Evolutionary conservation across 1,140 invertebrate genomes (phyloP).

Genomic region (Plodia interpunctella): DNA sequence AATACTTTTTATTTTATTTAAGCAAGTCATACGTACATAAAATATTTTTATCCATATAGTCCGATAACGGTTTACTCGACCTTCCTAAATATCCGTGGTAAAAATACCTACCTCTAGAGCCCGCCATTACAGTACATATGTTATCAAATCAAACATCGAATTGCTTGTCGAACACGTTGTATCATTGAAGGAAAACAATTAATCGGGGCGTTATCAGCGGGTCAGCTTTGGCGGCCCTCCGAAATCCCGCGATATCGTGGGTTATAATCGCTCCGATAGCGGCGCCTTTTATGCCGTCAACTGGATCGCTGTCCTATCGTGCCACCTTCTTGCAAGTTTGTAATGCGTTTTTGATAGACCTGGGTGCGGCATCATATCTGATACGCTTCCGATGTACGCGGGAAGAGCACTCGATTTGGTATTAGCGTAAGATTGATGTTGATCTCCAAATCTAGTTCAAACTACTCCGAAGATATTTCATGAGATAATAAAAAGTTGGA

Average conservation of each 20-base stretch:
- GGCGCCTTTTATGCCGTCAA: slow-evolving; percentile 65
- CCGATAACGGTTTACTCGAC: too few relatives aligned
- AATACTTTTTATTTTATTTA: too few relatives aligned
- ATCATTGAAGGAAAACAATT: slow-evolving; percentile 63
- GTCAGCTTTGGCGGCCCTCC: slow-evolving; percentile 63
- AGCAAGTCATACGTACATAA: too few relatives aligned
- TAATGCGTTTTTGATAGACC: slow-evolving; percentile 71
- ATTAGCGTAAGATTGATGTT: not conserved
- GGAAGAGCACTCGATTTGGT: not conserved
- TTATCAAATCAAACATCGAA: slow-evolving; percentile 33
- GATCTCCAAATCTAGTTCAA: too few relatives aligned
- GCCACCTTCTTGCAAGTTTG: slow-evolving; percentile 63
- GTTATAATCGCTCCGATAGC: slow-evolving; percentile 59
- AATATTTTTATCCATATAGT: too few relatives aligned
- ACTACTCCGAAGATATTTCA: too few relatives aligned
- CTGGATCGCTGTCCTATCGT: slow-evolving; percentile 54
- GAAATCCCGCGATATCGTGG: slow-evolving; percentile 87
- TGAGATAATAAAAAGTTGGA: too few relatives aligned
- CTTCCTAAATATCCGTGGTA: too few relatives aligned
- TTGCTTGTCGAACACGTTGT: slow-evolving; percentile 57
- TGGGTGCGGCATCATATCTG: slow-evolving; percentile 52
- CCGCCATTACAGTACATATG: not conserved
- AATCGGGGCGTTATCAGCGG: slow-evolving; percentile 56
- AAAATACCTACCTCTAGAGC: too few relatives aligned
- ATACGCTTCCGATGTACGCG: slow-evolving; percentile 23